Conservation (phyloP, 2,797 vertebrate species). For the Chaetodon trifasciatus region DNA sequence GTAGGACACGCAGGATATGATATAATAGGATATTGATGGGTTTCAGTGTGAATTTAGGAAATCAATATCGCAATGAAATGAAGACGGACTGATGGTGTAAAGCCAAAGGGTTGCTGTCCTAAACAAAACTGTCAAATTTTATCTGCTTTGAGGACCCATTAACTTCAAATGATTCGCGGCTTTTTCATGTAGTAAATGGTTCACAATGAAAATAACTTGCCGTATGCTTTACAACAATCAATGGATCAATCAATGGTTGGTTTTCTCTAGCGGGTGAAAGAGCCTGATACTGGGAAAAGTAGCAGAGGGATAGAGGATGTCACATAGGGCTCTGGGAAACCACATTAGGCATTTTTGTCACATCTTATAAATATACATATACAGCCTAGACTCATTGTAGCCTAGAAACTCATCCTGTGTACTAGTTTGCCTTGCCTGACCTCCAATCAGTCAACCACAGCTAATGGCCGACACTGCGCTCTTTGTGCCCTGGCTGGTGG, state of each 20-base stretch:
- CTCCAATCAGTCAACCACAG: constrained; percentile 49
- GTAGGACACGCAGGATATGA: constrained; percentile 14
- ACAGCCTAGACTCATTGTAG: not conserved
- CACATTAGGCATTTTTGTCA: not conserved
- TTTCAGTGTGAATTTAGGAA: constrained; percentile 18
- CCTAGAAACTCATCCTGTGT: constrained; percentile 2
- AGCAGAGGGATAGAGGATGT: not conserved
- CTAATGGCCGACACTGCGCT: constrained; percentile 46
- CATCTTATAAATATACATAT: not conserved
- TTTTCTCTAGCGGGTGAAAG: constrained; percentile 23
- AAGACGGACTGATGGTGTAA: constrained; percentile 3
- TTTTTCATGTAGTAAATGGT: constrained; percentile 10
- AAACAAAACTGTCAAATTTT: constrained; percentile 25
- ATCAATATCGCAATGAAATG: constrained; percentile 39
- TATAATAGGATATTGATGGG: constrained; percentile 45
- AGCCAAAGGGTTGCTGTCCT: constrained; percentile 9
- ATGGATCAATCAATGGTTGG: constrained; percentile 31
- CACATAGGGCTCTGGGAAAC: not conserved
- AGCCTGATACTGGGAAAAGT: not conserved
- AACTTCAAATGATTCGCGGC: constrained; percentile 2
- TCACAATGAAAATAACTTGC: constrained; percentile 10
- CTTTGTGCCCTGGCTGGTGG: constrained; percentile 52
- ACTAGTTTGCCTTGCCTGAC: constrained; percentile 37
- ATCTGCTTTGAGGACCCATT: constrained; percentile 13
- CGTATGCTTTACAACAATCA: constrained; percentile 13